Evolutionary conservation across 2,113 vertebrate species (phyloP).

Genomic region (Lamprologus callipterus): DNA sequence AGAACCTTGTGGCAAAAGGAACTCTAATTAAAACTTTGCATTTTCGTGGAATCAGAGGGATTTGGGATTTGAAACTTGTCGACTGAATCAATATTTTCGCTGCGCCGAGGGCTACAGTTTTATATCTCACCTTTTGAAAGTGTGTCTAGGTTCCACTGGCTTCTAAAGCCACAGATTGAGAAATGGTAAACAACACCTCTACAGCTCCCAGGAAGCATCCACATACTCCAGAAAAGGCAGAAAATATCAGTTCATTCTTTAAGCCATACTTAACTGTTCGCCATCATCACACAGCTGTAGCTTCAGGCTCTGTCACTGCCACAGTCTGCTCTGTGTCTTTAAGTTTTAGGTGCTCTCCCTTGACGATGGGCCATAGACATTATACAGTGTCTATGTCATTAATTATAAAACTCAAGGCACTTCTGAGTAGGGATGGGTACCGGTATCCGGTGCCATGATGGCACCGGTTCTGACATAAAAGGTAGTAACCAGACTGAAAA

Average conservation of each 20-base stretch:
- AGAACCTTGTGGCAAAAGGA: slow-evolving; percentile 1
- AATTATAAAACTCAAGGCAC: background rate
- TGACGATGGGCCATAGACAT: background rate
- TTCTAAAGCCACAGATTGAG: slow-evolving; percentile 12
- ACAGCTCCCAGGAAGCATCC: background rate
- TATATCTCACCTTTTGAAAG: slow-evolving; percentile 37
- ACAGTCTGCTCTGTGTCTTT: background rate
- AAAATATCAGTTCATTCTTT: background rate
- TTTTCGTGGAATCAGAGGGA: background rate
- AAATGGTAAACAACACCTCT: slow-evolving; percentile 36
- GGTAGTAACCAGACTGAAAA: background rate
- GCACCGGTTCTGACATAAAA: background rate
- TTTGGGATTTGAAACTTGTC: slow-evolving; percentile 28
- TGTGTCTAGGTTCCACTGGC: slow-evolving; percentile 44
- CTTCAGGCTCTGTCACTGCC: background rate
- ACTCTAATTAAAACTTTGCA: slow-evolving; percentile 50
- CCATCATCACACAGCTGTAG: background rate
- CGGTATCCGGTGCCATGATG: background rate
- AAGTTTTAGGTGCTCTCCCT: background rate
- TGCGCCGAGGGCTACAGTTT: slow-evolving; percentile 9
- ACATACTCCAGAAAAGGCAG: background rate
- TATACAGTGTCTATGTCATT: background rate
- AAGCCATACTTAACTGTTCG: background rate
- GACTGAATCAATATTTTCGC: slow-evolving; percentile 47
- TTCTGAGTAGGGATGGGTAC: background rate